Evolutionary conservation across 1,140 invertebrate species (phyloP).

Genomic region (Penaeus japonicus): DNA sequence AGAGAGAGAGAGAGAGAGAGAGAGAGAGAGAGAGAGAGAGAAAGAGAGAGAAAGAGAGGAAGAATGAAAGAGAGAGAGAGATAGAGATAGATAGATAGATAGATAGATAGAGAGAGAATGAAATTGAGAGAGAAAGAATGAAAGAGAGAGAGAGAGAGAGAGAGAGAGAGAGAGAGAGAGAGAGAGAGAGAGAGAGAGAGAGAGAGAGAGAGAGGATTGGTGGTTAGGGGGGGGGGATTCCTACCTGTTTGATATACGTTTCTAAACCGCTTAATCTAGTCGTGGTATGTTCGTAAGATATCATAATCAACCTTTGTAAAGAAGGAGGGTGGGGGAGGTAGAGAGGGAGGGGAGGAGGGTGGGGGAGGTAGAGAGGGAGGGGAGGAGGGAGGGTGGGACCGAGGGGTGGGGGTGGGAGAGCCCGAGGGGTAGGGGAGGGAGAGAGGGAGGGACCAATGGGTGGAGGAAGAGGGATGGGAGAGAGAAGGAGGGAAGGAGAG

Average conservation of each 20-base stretch:
- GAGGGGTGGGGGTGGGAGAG: neutral
- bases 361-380: too few relatives aligned
- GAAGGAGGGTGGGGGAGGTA: neutral
- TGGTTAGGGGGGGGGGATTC: neutral
- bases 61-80: neutral
- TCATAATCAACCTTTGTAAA: too few relatives aligned
- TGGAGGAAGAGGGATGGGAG: neutral
- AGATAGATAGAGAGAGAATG: neutral
- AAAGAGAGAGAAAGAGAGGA: neutral
- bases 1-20: neutral
- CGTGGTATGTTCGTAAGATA: too few relatives aligned
- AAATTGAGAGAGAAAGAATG: neutral
- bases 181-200: too few relatives aligned
- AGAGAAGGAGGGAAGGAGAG: neutral
- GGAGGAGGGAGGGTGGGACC: neutral
- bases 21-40: neutral
- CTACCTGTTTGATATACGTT: too few relatives aligned
- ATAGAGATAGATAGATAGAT: neutral
- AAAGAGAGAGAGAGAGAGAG: neutral
- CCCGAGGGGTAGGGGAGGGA: neutral
- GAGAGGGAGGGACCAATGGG: neutral
- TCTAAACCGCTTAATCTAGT: too few relatives aligned
- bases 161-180: too few relatives aligned
- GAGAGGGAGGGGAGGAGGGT: neutral
- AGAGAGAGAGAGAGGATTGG: neutral